These are phyloP conservation scores for Meloidogyne hapla DNA, from an alignment of 1,140 invertebrate species.

Conservation along the genomic window DNA sequence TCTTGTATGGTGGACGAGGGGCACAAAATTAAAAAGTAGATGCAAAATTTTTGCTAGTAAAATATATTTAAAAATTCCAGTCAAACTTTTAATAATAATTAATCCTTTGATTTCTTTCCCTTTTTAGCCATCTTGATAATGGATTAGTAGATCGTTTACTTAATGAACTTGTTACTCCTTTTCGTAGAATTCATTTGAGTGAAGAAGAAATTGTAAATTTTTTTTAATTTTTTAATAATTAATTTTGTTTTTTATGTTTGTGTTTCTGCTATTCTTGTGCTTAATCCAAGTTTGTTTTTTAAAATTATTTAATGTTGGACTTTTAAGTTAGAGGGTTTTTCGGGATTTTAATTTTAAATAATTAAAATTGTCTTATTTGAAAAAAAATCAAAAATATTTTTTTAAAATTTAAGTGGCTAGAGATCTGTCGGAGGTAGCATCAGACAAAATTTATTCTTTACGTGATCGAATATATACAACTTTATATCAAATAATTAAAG, in stretches of 20 bases:
- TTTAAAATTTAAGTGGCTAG: constrained; percentile 51
- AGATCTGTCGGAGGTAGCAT: constrained; percentile 47
- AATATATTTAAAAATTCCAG: not conserved
- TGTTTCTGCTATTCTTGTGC: constrained; percentile 59
- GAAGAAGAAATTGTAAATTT: constrained; percentile 51
- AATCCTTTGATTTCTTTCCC: too few relatives aligned
- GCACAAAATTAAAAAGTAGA: too few relatives aligned
- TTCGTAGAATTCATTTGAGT: constrained; percentile 49
- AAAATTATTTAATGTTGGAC: constrained; percentile 6
- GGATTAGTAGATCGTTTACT: constrained; percentile 55
- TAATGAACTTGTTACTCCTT: constrained; percentile 58
- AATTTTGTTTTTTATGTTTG: constrained; percentile 44
- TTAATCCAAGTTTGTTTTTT: constrained; percentile 50
- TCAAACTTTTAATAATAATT: too few relatives aligned
- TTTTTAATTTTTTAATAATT: not conserved
- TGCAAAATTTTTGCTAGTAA: too few relatives aligned
- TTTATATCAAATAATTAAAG: constrained; percentile 58
- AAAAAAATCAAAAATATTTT: not conserved
- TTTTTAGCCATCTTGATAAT: constrained; percentile 61
- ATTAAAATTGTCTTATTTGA: not conserved
- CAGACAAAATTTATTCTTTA: constrained; percentile 45
- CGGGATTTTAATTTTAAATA: too few relatives aligned
- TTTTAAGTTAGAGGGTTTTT: too few relatives aligned
- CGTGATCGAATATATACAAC: constrained; percentile 54
- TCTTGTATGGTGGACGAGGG: too few relatives aligned